Conservation (phyloP, 2,113 vertebrate genomes). For the Heloderma charlesbogerti region DNA sequence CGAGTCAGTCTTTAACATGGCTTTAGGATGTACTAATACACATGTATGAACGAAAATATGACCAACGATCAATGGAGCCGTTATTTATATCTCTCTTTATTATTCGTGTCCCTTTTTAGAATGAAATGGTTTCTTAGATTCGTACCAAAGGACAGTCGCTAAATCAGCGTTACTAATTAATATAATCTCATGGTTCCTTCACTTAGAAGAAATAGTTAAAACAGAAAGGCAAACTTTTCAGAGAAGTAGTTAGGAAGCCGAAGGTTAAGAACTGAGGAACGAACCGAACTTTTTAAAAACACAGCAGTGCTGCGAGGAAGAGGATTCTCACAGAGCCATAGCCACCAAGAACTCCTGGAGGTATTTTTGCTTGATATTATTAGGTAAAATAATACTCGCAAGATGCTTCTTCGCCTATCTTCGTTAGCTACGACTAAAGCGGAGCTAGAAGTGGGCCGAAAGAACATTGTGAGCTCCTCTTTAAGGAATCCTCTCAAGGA, state of each 20-base stretch:
- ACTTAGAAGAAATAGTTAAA: background rate
- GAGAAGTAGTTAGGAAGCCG: background rate
- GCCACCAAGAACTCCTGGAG: background rate
- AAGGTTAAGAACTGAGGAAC: background rate
- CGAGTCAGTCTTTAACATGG: too few relatives aligned
- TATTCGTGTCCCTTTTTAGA: fast-evolving
- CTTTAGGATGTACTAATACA: too few relatives aligned
- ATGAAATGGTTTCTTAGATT: background rate
- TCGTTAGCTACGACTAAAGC: background rate
- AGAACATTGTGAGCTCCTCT: background rate
- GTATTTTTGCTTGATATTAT: background rate
- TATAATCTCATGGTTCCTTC: background rate
- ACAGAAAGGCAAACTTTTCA: background rate
- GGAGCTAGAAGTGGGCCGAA: background rate
- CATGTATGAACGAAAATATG: background rate
- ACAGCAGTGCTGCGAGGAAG: background rate
- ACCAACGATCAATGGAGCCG: background rate
- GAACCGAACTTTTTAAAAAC: background rate
- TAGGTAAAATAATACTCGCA: background rate
- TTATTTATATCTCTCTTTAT: background rate
- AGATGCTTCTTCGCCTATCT: background rate
- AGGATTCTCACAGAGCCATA: too few relatives aligned
- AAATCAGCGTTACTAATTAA: background rate
- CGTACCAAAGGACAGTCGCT: background rate
- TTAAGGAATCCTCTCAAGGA: constrained; percentile 17